Evolutionary conservation across 2,113 vertebrate species (phyloP).

Genomic region (Paracanthobrama guichenoti): DNA sequence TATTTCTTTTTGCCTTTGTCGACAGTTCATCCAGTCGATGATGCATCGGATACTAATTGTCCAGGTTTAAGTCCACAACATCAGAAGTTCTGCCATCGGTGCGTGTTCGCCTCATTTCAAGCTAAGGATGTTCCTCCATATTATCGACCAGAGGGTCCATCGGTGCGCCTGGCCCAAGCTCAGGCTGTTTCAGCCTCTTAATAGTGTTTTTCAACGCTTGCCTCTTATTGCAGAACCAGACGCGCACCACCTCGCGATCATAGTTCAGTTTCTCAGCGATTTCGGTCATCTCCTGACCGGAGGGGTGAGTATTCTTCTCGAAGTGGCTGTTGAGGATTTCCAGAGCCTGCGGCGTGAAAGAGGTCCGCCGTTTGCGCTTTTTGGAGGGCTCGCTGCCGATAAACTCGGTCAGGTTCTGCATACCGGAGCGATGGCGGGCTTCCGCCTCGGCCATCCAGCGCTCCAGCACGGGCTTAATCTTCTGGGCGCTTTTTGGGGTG

Average conservation of each 20-base stretch:
- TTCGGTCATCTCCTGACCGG: constrained; percentile 99
- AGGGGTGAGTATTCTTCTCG: constrained; percentile 99
- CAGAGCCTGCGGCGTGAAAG: constrained; percentile 98
- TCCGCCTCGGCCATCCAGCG: constrained; percentile 99
- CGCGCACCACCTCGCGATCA: constrained; percentile 98
- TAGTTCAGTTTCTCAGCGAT: constrained; percentile 99
- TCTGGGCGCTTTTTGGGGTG: constrained; percentile 99
- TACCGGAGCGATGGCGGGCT: constrained; percentile 99
- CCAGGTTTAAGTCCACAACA: constrained; percentile 57
- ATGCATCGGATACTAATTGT: constrained; percentile 64
- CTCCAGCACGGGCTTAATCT: constrained; percentile 99
- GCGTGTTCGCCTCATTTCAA: constrained; percentile 20
- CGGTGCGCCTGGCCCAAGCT: constrained; percentile 79
- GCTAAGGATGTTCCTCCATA: constrained; percentile 90
- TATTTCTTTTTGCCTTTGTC: constrained; percentile 71
- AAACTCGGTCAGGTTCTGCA: constrained; percentile 99
- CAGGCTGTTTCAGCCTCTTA: constrained; percentile 97
- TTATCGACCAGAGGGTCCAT: constrained; percentile 92
- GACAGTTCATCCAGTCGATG: constrained; percentile 72
- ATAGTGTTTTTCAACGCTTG: constrained; percentile 99
- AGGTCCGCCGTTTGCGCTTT: constrained; percentile 99
- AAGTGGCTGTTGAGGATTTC: constrained; percentile 99
- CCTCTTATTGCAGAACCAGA: constrained; percentile 99
- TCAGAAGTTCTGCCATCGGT: constrained; percentile 33
- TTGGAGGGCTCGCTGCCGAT: constrained; percentile 99